phyloP scores from a whole-genome alignment of 2,797 vertebrate genomes.

The Sardinella longiceps region DNA sequence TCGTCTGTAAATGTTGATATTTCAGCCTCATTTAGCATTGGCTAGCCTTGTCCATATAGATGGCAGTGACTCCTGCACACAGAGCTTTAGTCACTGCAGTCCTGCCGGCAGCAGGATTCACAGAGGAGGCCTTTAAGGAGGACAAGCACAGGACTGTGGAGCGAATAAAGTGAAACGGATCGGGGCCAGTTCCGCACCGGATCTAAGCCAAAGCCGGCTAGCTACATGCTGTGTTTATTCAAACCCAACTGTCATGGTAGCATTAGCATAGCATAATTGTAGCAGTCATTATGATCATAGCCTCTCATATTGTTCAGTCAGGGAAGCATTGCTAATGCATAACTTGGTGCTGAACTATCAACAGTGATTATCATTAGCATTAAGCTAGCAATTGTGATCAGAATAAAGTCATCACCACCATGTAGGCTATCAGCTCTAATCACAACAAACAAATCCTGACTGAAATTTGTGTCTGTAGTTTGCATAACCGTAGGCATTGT shows the following conservation, averaged over 20 bases:
- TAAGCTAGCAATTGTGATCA: background rate
- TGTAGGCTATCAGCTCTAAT: background rate
- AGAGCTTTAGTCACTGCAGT: background rate
- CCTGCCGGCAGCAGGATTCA: background rate
- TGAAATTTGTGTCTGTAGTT: background rate
- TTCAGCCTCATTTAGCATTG: conserved; percentile 21
- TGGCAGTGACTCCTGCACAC: background rate
- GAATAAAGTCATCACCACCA: background rate
- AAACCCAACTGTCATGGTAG: background rate
- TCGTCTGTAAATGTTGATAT: conserved; percentile 10
- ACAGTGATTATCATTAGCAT: background rate
- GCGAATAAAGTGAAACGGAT: background rate
- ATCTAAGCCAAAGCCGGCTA: background rate
- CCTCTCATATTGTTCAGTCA: background rate
- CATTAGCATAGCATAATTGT: background rate
- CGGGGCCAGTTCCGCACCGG: background rate
- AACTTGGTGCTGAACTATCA: background rate
- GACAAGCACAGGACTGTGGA: background rate
- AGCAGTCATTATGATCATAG: background rate
- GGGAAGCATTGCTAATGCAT: no score
- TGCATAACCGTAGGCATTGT: background rate
- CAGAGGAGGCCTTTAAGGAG: background rate
- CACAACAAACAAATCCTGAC: background rate
- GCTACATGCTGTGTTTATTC: background rate
- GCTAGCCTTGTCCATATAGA: background rate